Evolutionary conservation across 92 coral and sea anemone genomes (phyloP).

Genomic region (Galaxea fascicularis): DNA sequence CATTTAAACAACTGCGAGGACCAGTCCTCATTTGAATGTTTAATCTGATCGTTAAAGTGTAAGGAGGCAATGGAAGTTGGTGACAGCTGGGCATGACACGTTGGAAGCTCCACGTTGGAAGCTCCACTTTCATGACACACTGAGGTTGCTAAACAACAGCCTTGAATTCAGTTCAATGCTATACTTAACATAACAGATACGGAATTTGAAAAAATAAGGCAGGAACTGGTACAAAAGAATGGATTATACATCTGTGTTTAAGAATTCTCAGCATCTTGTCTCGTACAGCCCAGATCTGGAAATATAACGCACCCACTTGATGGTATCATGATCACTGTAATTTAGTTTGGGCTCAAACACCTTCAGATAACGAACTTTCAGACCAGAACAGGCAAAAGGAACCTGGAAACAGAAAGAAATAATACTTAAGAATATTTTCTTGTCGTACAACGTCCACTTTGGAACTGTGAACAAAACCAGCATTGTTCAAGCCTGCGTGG

Average conservation of each 20-base stretch:
- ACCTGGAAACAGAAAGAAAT: conserved; percentile 65
- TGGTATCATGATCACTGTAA: conserved; percentile 99
- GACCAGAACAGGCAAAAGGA: conserved; percentile 99
- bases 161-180: too few relatives aligned
- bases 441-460: too few relatives aligned
- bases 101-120: too few relatives aligned
- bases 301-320: conserved; percentile 99
- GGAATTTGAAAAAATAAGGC: neutral
- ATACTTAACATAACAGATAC: neutral
- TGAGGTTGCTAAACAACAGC: too few relatives aligned
- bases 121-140: too few relatives aligned
- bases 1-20: too few relatives aligned
- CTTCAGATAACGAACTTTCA: conserved; percentile 97
- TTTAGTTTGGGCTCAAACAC: conserved; percentile 98
- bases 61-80: too few relatives aligned
- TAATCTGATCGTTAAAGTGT: too few relatives aligned
- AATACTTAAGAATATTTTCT: neutral
- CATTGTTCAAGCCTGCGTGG: too few relatives aligned
- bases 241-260: neutral
- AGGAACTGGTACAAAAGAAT: neutral
- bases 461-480: too few relatives aligned
- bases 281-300: conserved; percentile 98
- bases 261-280: conserved; percentile 84
- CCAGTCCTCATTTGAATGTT: too few relatives aligned
- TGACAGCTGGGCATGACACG: too few relatives aligned